These are phyloP conservation scores for Mantis religiosa DNA, from an alignment of 2,888 invertebrate species.

Conservation along the genomic window DNA sequence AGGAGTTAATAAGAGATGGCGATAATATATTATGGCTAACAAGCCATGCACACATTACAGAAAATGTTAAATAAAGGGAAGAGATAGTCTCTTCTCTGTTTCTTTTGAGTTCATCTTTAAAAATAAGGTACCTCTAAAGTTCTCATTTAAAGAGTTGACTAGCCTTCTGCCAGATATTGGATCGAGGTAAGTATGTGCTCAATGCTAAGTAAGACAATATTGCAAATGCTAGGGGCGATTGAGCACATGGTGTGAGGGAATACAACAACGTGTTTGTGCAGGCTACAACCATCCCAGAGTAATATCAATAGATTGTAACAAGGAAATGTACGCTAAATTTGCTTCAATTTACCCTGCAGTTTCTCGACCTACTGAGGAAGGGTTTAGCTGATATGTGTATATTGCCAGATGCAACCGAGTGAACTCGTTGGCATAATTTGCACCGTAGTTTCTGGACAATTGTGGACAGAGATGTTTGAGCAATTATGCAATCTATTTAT, in stretches of 20 bases:
- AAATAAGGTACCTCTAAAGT: too few relatives aligned
- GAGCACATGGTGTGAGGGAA: neutral
- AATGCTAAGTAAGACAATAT: neutral
- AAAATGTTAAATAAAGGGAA: too few relatives aligned
- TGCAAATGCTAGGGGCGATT: neutral
- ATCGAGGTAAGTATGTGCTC: neutral
- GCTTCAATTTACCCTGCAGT: neutral
- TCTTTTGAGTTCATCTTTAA: too few relatives aligned
- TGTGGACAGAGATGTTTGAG: too few relatives aligned
- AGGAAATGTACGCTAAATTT: neutral
- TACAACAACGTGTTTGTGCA: neutral
- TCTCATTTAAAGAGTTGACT: too few relatives aligned
- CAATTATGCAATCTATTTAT: too few relatives aligned
- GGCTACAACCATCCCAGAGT: neutral
- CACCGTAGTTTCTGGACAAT: neutral
- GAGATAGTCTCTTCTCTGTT: too few relatives aligned
- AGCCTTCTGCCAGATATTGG: neutral
- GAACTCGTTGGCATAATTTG: neutral
- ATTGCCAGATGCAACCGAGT: neutral
- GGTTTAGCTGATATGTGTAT: neutral
- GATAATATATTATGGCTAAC: too few relatives aligned
- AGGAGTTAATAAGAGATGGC: too few relatives aligned
- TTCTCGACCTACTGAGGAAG: neutral
- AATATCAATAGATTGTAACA: neutral
- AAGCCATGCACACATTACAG: too few relatives aligned